Percentiles rank a stretch among this genome's conserved stretches.
phyloP scores from a whole-genome alignment of 1,140 invertebrate species.

The Drosophila kikkawai region DNA sequence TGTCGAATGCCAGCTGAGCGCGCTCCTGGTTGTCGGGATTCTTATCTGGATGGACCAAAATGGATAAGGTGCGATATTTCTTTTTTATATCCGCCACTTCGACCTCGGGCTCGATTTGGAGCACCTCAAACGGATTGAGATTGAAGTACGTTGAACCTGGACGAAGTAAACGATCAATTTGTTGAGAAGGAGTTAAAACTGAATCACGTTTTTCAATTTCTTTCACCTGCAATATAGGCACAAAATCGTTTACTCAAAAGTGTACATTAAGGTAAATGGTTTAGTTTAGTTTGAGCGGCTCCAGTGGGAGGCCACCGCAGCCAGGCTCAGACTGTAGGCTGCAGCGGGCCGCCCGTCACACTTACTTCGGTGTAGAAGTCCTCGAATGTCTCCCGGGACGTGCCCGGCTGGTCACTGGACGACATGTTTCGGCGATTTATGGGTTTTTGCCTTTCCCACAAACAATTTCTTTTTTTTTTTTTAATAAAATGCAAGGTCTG shows the following conservation, averaged over 20 bases:
- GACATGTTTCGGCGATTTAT: conserved; percentile 54
- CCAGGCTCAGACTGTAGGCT: conserved; percentile 18
- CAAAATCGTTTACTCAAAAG: conserved; percentile 67
- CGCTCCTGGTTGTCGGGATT: conserved; percentile 95
- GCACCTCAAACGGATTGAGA: conserved; percentile 97
- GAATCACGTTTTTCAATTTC: conserved; percentile 85
- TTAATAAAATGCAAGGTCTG: conserved; percentile 36
- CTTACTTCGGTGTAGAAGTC: conserved; percentile 85
- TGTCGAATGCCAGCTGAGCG: conserved; percentile 97
- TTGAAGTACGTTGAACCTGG: conserved; percentile 98
- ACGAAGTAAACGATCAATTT: conserved; percentile 96
- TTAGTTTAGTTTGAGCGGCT: conserved; percentile 34
- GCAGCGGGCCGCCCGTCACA: conserved; percentile 31
- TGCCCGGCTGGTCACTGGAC: conserved; percentile 66
- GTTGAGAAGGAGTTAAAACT: conserved; percentile 95
- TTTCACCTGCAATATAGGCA: conserved; percentile 85
- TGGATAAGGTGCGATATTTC: conserved; percentile 97
- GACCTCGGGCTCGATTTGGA: conserved; percentile 96
- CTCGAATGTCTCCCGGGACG: conserved; percentile 81
- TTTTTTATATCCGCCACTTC: conserved; percentile 97
- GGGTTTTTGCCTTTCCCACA: conserved; percentile 19
- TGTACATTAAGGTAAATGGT: conserved; percentile 43
- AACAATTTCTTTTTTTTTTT: conserved; percentile 5
- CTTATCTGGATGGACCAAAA: conserved; percentile 96
- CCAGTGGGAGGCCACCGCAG: conserved; percentile 24